phyloP scores from a whole-genome alignment of 2,888 invertebrate species.

The Allacma fusca region DNA sequence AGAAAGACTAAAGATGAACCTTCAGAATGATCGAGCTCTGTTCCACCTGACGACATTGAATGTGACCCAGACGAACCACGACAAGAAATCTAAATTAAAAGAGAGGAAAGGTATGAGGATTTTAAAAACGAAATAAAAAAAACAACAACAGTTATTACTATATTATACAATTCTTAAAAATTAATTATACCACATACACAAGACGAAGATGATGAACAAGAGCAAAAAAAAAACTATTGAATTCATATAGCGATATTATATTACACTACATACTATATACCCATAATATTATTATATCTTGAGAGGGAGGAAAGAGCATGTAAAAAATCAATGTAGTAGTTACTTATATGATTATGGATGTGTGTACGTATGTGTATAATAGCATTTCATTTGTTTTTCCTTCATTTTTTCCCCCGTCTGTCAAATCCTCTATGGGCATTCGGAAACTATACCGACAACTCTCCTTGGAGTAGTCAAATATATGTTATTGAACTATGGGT shows the following conservation, averaged over 20 bases:
- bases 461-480: too few relatives aligned
- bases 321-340: too few relatives aligned
- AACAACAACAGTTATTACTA: neutral
- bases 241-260: slow-evolving; percentile 2
- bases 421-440: too few relatives aligned
- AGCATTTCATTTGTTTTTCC: too few relatives aligned
- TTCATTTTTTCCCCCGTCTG: too few relatives aligned
- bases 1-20: slow-evolving; percentile 50
- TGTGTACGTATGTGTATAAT: too few relatives aligned
- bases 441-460: too few relatives aligned
- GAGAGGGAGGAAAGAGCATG: too few relatives aligned
- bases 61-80: neutral
- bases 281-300: neutral
- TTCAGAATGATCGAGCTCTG: slow-evolving; percentile 43
- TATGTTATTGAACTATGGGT: too few relatives aligned
- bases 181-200: neutral
- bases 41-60: slow-evolving; percentile 13
- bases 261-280: slow-evolving; percentile 8
- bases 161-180: neutral
- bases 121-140: slow-evolving; percentile 20
- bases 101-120: neutral
- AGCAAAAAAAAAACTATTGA: neutral
- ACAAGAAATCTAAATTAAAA: neutral
- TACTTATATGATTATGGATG: too few relatives aligned
- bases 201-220: neutral